Percentiles rank a stretch among this genome's conserved stretches.
These are phyloP conservation scores for Cheilosia soror DNA, from an alignment of 2,888 invertebrate genomes.

Conservation along the genomic window DNA sequence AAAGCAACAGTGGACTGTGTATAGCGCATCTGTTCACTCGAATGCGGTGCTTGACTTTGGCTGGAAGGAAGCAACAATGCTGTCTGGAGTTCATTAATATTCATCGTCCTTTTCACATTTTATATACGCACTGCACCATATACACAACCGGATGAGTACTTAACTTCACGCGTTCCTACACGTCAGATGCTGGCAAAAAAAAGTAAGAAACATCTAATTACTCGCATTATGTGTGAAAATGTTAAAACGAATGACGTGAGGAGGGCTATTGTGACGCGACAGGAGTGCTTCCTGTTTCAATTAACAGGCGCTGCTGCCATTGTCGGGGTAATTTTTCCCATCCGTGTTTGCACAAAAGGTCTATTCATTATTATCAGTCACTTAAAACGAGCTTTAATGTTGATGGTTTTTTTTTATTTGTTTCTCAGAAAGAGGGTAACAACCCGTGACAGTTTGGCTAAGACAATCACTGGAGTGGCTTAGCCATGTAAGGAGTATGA, in stretches of 20 bases:
- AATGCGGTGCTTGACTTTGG: slow-evolving; percentile 71
- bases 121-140: slow-evolving; percentile 33
- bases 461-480: slow-evolving; percentile 12
- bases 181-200: slow-evolving; percentile 4
- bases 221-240: slow-evolving; percentile 73
- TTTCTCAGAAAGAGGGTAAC: slow-evolving; percentile 19
- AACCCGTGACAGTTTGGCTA: slow-evolving; percentile 14
- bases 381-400: slow-evolving; percentile 44
- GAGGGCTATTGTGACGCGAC: slow-evolving; percentile 54
- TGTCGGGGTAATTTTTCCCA: slow-evolving; percentile 62
- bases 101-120: slow-evolving; percentile 1
- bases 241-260: slow-evolving; percentile 46
- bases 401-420: not conserved
- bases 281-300: slow-evolving; percentile 73
- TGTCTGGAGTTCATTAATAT: slow-evolving; percentile 66
- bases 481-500: not conserved
- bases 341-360: slow-evolving; percentile 64
- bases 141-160: slow-evolving; percentile 33
- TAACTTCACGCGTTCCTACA: slow-evolving; percentile 53
- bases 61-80: slow-evolving; percentile 72
- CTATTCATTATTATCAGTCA: slow-evolving; percentile 62
- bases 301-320: slow-evolving; percentile 47
- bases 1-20: slow-evolving; percentile 68
- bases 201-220: slow-evolving; percentile 65
- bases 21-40: slow-evolving; percentile 39